Evolutionary conservation across 2,888 invertebrate species (phyloP), one percentile per base, ranked within the genome.

Genomic region (Agrochola litura): DNA sequence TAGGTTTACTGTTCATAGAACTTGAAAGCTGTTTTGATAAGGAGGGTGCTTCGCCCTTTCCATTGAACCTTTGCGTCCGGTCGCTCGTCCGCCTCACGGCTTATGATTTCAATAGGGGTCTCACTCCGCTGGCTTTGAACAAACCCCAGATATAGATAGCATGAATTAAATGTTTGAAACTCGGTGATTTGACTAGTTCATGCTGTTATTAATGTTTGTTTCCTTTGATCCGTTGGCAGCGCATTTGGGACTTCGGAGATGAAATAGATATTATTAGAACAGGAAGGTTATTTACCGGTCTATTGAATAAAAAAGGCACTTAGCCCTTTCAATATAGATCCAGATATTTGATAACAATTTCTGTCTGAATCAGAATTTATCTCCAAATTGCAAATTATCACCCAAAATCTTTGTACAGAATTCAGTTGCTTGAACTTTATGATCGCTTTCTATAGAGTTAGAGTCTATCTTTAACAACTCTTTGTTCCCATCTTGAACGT

Each of bases 21-120:
- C 90, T 91, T 87, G 91, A 92, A 91, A 91, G 90, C 89, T 89
- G 88, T 91, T 87, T 90, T 91, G 91, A 92, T 92, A 91, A 91
- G 90, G 85, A 88, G 87, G 88, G 83, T 87, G 87, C 85, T 85
- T 89, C 86, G 86, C 86, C 85, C 87, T 86, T 88, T 84, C 85
- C 76, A 89, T 90, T 88, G 88, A 90, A 90, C 90, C 89, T 89
- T 88, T 85, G 82, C 86, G 84, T 85, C 79, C 87, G 86, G 86
- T 73, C 82, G 84, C 67, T 79, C 85, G 85, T 78, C 83, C 83
- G 81, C 81, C 87, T 86, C 81, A 83, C 86, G 88, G 88, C 83
- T 84, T 90, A 89, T 90, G 86, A 88, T 86, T 89, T 89, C 89
- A 90, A 91, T 89, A 87, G 89, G 88, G 85, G 89, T 82, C 86